Evolutionary conservation across 1,140 invertebrate species (phyloP).

Genomic region (Orchesella cincta): DNA sequence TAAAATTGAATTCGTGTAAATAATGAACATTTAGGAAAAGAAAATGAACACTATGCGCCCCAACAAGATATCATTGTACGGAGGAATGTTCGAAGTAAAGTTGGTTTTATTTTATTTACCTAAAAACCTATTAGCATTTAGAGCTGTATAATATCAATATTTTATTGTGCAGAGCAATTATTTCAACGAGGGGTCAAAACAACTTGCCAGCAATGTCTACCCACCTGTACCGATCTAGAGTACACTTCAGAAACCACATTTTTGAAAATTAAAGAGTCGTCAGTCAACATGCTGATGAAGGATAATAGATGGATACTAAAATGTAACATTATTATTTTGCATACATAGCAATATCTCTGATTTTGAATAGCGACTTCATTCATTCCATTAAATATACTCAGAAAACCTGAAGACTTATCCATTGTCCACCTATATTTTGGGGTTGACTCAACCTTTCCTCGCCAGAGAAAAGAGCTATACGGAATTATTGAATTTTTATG

Average conservation of each 20-base stretch:
- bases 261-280: not conserved
- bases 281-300: not conserved
- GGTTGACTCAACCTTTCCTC: slow-evolving; percentile 12
- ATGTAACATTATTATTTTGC: not conserved
- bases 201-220: slow-evolving; percentile 32
- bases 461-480: slow-evolving; percentile 20
- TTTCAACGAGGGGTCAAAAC: slow-evolving; percentile 29
- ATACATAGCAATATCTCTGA: not conserved
- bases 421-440: slow-evolving; percentile 24
- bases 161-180: not conserved
- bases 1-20: too few species aligned
- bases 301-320: not conserved
- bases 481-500: slow-evolving; percentile 25
- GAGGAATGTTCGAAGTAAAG: slow-evolving; percentile 14
- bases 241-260: slow-evolving; percentile 10
- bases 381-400: not conserved
- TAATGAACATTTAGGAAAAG: too few species aligned
- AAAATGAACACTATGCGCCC: slow-evolving; percentile 11
- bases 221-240: slow-evolving; percentile 44
- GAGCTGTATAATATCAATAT: not conserved
- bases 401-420: not conserved
- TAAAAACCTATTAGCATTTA: not conserved
- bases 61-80: not conserved
- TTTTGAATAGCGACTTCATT: not conserved
- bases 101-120: not conserved